Evolutionary conservation across 2,888 invertebrate species (phyloP).

Genomic region (Ophion obscuratus): DNA sequence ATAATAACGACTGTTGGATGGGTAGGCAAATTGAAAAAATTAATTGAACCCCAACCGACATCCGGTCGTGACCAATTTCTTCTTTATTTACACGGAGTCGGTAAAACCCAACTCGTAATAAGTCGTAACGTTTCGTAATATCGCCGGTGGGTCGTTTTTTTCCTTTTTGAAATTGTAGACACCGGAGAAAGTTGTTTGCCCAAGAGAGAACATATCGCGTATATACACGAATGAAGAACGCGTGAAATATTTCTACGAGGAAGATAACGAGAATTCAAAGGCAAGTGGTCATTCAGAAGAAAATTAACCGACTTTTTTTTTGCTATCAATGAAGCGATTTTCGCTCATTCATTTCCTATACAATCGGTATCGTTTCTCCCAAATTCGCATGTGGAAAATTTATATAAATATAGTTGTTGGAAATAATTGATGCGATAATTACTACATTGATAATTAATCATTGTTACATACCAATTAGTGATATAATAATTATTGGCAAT

Average conservation of each 20-base stretch:
- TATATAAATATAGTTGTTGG: no score
- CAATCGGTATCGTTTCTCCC: no score
- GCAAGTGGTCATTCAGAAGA: neutral
- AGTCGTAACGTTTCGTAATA: conserved; percentile 52
- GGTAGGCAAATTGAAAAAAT: conserved; percentile 19
- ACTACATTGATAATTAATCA: no score
- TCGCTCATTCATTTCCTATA: no score
- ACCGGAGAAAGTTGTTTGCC: conserved; percentile 79
- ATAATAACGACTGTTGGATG: conserved; percentile 3
- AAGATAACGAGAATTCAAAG: conserved; percentile 64
- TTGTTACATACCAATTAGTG: no score
- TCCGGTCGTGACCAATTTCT: conserved; percentile 40
- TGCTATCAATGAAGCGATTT: no score
- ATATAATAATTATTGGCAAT: no score
- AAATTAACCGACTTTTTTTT: neutral
- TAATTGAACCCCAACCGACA: conserved; percentile 6
- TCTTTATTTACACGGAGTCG: conserved; percentile 7
- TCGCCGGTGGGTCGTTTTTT: conserved; percentile 48
- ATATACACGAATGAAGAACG: conserved; percentile 66
- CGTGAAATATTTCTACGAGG: conserved; percentile 78
- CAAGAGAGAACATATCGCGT: conserved; percentile 40
- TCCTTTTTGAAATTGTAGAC: conserved; percentile 70
- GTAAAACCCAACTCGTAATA: conserved; percentile 24
- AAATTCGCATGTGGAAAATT: no score
- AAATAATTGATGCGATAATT: no score